phyloP scores from a whole-genome alignment of 2,113 vertebrate genomes.

The Oplegnathus fasciatus region DNA sequence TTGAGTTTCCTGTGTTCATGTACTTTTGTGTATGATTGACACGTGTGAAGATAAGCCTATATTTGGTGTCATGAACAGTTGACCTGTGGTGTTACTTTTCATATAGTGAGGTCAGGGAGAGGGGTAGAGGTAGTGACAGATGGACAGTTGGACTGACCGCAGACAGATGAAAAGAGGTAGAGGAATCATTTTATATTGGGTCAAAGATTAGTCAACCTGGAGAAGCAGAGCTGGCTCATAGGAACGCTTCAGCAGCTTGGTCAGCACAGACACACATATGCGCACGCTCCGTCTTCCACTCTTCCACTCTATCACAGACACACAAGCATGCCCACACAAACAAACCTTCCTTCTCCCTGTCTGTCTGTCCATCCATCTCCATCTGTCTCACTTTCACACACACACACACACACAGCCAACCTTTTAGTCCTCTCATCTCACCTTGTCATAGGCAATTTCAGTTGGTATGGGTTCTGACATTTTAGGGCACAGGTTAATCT shows the following conservation, averaged over 20 bases:
- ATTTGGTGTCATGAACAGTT: constrained; percentile 31
- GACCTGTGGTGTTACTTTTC: constrained; percentile 28
- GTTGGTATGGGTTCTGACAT: constrained; percentile 42
- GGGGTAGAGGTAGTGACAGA: constrained; percentile 6
- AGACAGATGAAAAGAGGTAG: constrained; percentile 19
- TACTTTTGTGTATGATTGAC: constrained; percentile 31
- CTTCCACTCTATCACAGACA: background rate
- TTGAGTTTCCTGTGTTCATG: background rate
- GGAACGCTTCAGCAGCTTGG: background rate
- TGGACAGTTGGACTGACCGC: background rate
- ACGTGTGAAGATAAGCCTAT: constrained; percentile 18
- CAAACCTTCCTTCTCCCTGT: background rate
- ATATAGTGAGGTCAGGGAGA: constrained; percentile 18
- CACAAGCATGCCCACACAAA: background rate
- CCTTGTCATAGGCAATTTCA: constrained; percentile 46
- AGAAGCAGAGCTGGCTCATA: constrained; percentile 18
- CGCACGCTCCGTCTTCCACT: background rate
- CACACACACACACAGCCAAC: constrained; percentile 12
- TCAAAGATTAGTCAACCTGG: constrained; percentile 47
- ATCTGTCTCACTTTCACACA: constrained; percentile 31
- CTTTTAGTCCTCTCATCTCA: constrained; percentile 36
- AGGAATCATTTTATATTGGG: constrained; percentile 39
- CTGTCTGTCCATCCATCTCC: constrained; percentile 33
- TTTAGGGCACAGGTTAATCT: constrained; percentile 56
- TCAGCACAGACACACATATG: background rate